Percentiles rank a stretch among this genome's conserved stretches.
Conservation (phyloP, 2,113 vertebrate species). For the Haliaeetus leucogaster region DNA sequence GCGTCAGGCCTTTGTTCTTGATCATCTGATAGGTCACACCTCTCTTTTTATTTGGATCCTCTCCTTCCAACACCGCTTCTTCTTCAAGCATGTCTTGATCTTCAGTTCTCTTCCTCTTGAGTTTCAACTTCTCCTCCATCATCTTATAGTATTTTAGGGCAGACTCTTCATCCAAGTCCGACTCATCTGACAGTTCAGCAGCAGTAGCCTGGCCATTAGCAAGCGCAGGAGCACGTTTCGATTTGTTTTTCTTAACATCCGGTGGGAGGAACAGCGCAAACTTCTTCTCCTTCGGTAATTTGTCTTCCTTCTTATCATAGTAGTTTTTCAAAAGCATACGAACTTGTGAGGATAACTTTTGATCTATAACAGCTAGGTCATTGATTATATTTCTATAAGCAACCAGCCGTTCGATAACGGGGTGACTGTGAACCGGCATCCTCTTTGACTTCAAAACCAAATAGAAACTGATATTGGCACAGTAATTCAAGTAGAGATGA, state of each 20-base stretch:
- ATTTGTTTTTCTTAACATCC: constrained; percentile 1
- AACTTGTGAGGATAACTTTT: constrained; percentile 80
- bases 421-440: constrained; percentile 85
- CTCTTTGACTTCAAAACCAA: constrained; percentile 90
- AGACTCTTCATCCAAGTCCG: constrained; percentile 77
- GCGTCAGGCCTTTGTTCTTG: constrained; percentile 88
- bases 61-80: not conserved
- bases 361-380: constrained; percentile 78
- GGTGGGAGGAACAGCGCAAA: not conserved
- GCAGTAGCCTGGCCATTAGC: not conserved
- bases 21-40: constrained; percentile 77
- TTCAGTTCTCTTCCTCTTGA: constrained; percentile 67
- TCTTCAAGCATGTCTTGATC: not conserved
- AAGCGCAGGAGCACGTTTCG: not conserved
- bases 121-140: constrained; percentile 59
- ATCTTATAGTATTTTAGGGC: constrained; percentile 78
- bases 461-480: constrained; percentile 95
- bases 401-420: constrained; percentile 89
- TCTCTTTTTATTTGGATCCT: constrained; percentile 62
- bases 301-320: not conserved
- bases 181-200: not conserved
- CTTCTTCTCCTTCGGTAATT: constrained; percentile 36
- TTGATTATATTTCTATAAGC: constrained; percentile 89
- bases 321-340: constrained; percentile 71
- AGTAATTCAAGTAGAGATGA: constrained; percentile 94